Percentiles rank a stretch among this genome's conserved stretches.
phyloP scores from a whole-genome alignment of 2,888 invertebrate species.

The Julus scandinavius region DNA sequence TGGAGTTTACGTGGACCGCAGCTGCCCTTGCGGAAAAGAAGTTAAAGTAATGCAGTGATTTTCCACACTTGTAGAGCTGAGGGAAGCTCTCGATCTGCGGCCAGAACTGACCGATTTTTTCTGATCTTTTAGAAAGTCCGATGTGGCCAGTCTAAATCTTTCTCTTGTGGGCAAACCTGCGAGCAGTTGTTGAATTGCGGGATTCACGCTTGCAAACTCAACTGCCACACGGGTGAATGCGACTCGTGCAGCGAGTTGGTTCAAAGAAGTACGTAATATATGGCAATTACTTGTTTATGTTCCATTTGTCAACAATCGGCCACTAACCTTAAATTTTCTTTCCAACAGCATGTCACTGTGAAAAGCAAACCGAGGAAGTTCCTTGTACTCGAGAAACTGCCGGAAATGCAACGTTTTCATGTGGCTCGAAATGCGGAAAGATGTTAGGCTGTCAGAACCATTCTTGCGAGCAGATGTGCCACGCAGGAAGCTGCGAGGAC shows the following conservation, averaged over 20 bases:
- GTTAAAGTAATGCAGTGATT: constrained; percentile 65
- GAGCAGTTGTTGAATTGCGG: constrained; percentile 77
- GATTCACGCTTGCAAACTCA: constrained; percentile 72
- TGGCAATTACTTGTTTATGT: background rate
- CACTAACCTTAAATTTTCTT: background rate
- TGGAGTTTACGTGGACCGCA: constrained; percentile 77
- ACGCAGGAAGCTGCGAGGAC: constrained; percentile 74
- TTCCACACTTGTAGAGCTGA: background rate
- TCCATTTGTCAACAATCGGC: too few relatives aligned
- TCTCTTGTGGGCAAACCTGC: constrained; percentile 81
- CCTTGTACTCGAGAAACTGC: constrained; percentile 72
- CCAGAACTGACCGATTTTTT: background rate
- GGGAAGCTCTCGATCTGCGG: background rate
- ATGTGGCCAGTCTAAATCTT: constrained; percentile 77
- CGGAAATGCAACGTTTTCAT: constrained; percentile 70
- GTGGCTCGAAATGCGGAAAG: constrained; percentile 74
- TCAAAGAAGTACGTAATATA: constrained; percentile 34
- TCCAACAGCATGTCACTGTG: constrained; percentile 76
- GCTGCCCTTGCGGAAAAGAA: constrained; percentile 83
- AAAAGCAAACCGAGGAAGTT: constrained; percentile 72
- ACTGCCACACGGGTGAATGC: constrained; percentile 85
- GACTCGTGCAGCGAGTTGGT: constrained; percentile 73
- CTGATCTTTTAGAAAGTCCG: constrained; percentile 68
- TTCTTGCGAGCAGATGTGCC: constrained; percentile 76
- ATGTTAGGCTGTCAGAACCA: constrained; percentile 76